phyloP scores from a whole-genome alignment of 2,888 invertebrate genomes.

The Caenorhabditis angaria region DNA sequence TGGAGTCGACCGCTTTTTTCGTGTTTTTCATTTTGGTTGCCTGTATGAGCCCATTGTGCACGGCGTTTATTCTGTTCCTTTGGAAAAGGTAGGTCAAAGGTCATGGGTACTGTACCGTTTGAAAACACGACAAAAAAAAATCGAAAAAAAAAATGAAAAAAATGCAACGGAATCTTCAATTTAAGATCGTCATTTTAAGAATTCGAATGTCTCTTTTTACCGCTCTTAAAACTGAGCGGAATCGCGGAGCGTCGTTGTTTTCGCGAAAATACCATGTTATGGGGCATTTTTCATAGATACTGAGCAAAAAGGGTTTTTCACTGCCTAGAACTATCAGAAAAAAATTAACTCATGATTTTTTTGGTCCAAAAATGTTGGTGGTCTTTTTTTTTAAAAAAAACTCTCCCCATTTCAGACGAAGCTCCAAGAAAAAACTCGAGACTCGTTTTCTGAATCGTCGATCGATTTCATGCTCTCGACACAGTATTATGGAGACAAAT shows the following conservation, averaged over 20 bases:
- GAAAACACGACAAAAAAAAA: no score
- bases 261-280: no score
- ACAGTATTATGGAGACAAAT: constrained; percentile 63
- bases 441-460: constrained; percentile 27
- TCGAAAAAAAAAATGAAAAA: not conserved
- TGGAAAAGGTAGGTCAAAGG: constrained; percentile 27
- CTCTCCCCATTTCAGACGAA: constrained; percentile 18
- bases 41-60: constrained; percentile 34
- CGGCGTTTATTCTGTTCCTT: constrained; percentile 19
- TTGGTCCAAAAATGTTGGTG: not conserved
- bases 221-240: no score
- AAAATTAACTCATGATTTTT: not conserved
- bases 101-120: no score
- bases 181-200: no score
- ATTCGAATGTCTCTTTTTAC: no score
- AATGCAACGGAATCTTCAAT: no score
- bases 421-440: constrained; percentile 17
- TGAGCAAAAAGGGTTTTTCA: no score
- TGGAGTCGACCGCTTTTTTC: constrained; percentile 28
- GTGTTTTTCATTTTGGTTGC: constrained; percentile 30
- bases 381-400: not conserved
- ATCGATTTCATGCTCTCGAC: constrained; percentile 45
- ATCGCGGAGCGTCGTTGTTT: no score
- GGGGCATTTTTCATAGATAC: no score
- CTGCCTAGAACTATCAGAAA: no score